Conservation (phyloP, 2,888 invertebrate genomes). For the Elaeidobius kamerunicus region DNA sequence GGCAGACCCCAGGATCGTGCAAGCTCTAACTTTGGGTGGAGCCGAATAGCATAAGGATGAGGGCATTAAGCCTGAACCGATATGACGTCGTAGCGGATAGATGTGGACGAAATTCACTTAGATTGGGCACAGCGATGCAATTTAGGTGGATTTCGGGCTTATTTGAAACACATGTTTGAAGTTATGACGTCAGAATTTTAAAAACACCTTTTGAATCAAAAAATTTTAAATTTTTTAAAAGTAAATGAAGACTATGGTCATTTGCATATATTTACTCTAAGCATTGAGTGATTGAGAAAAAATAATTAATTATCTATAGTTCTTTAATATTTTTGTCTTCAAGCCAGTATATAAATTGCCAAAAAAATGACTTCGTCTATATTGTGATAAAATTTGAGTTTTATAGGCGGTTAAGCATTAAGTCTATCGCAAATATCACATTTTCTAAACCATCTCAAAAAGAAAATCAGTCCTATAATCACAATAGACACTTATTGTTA, state of each 20-base stretch:
- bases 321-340: not conserved
- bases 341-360: slow-evolving; percentile 26
- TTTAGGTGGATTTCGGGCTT: not conserved
- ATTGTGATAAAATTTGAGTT: slow-evolving; percentile 27
- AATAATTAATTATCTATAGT: not conserved
- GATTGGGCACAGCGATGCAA: slow-evolving; percentile 6
- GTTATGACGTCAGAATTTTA: too few relatives aligned
- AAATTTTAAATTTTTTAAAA: too few relatives aligned
- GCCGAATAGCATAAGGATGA: slow-evolving; percentile 58
- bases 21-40: slow-evolving; percentile 87
- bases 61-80: slow-evolving; percentile 43
- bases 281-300: slow-evolving; percentile 5
- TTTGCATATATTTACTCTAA: too few relatives aligned
- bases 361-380: slow-evolving; percentile 30
- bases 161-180: too few relatives aligned
- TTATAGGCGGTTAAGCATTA: too few relatives aligned
- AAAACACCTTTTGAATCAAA: too few relatives aligned
- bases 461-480: too few relatives aligned
- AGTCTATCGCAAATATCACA: slow-evolving; percentile 11
- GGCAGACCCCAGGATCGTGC: slow-evolving; percentile 94
- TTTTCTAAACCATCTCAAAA: too few relatives aligned
- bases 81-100: slow-evolving; percentile 38
- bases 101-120: slow-evolving; percentile 5
- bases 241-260: too few relatives aligned
- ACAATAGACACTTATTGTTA: too few relatives aligned